phyloP scores from a whole-genome alignment of 2,888 invertebrate species.

The Ichneumoninae sp. region DNA sequence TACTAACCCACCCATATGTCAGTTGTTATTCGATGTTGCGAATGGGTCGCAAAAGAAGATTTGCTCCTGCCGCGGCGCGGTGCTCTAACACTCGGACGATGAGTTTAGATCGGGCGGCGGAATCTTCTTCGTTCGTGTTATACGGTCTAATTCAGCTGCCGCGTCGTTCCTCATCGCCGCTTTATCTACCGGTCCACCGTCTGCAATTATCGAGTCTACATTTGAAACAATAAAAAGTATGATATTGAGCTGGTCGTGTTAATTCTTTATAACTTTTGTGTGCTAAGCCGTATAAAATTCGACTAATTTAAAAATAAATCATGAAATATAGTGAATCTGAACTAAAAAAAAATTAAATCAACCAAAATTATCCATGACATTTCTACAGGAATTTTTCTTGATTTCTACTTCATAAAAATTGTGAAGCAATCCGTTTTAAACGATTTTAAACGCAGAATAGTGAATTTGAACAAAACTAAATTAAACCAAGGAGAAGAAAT shows the following conservation, averaged over 20 bases:
- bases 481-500: background rate
- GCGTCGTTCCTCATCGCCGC: conserved; percentile 94
- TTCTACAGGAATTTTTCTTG: too few relatives aligned
- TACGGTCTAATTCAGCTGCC: conserved; percentile 95
- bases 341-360: background rate
- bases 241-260: background rate
- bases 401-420: too few relatives aligned
- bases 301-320: background rate
- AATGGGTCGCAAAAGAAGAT: conserved; percentile 36
- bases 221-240: conserved; percentile 8
- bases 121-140: conserved; percentile 90
- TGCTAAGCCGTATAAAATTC: background rate
- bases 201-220: conserved; percentile 66
- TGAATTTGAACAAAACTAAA: background rate
- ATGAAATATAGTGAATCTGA: background rate
- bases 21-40: conserved; percentile 31
- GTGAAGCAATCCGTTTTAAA: background rate
- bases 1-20: conserved; percentile 35
- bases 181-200: conserved; percentile 87
- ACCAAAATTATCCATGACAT: too few relatives aligned
- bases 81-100: conserved; percentile 63
- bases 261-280: too few relatives aligned
- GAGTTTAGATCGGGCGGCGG: conserved; percentile 82
- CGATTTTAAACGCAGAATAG: background rate
- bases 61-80: conserved; percentile 20